Conservation (phyloP, 2,797 vertebrate species). For the Mallotus villosus region DNA sequence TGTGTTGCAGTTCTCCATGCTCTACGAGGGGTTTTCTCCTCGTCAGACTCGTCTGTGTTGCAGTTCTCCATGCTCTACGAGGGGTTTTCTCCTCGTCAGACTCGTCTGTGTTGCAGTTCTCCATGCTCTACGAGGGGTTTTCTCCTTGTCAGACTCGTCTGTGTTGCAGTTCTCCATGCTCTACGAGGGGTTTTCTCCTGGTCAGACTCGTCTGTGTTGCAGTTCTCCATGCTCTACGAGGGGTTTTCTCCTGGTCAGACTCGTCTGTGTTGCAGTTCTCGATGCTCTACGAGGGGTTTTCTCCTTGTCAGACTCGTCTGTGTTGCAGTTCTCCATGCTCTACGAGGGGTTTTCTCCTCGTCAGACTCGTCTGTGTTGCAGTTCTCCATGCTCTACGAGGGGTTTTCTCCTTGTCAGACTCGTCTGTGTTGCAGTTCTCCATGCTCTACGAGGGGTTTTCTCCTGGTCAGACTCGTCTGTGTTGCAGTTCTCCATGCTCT, state of each 20-base stretch:
- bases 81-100: constrained; percentile 50
- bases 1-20: too few species aligned
- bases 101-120: too few species aligned
- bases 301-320: constrained; percentile 65
- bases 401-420: constrained; percentile 55
- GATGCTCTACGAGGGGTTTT: background rate
- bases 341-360: constrained; percentile 18
- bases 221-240: background rate
- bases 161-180: too few species aligned
- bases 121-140: background rate
- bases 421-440: too few species aligned
- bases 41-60: constrained; percentile 73
- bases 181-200: background rate
- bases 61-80: background rate
- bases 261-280: too few species aligned
- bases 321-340: background rate
- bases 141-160: constrained; percentile 63
- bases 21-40: background rate
- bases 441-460: background rate
- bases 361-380: too few species aligned
- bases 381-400: background rate
- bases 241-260: constrained; percentile 27
- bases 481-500: background rate
- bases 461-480: constrained; percentile 51
- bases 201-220: constrained; percentile 61